Percentiles rank a stretch among this genome's conserved stretches.
Conservation (phyloP, 2,888 invertebrate species). For the Thecophora atra region DNA sequence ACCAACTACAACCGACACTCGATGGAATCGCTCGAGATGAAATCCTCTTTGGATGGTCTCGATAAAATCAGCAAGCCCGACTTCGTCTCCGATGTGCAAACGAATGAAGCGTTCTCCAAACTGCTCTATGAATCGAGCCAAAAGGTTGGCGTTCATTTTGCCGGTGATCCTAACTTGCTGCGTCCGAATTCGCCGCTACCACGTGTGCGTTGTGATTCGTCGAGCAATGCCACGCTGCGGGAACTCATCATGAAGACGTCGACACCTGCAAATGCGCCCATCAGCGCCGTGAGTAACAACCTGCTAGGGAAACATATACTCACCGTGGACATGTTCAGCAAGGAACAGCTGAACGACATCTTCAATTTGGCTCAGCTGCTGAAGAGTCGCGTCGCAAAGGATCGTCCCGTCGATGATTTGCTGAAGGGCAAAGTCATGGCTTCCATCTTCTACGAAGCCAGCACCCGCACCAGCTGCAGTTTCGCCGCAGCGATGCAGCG, state of each 20-base stretch:
- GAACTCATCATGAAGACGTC: conserved; percentile 67
- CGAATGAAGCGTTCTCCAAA: conserved; percentile 69
- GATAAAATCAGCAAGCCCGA: conserved; percentile 49
- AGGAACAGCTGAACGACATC: conserved; percentile 90
- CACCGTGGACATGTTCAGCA: conserved; percentile 84
- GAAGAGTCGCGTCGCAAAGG: conserved; percentile 83
- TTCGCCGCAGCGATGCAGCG: conserved; percentile 97
- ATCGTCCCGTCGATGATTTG: conserved; percentile 84
- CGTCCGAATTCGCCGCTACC: conserved; percentile 69
- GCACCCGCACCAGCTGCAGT: conserved; percentile 95
- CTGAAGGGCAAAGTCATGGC: conserved; percentile 94
- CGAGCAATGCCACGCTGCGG: conserved; percentile 68
- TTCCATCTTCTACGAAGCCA: conserved; percentile 96
- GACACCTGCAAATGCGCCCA: conserved; percentile 43
- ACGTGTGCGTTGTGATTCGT: conserved; percentile 71
- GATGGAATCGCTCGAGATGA: conserved; percentile 68
- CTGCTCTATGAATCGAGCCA: conserved; percentile 61
- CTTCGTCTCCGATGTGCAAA: conserved; percentile 67
- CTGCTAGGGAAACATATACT: conserved; percentile 83
- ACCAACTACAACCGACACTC: conserved; percentile 72
- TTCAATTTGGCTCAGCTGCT: conserved; percentile 93
- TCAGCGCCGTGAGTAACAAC: conserved; percentile 63
- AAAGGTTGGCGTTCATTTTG: conserved; percentile 71
- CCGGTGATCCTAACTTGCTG: conserved; percentile 67
- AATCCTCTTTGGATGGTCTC: conserved; percentile 45